phyloP scores from a whole-genome alignment of 1,140 invertebrate genomes.

The Gerris buenoi region DNA sequence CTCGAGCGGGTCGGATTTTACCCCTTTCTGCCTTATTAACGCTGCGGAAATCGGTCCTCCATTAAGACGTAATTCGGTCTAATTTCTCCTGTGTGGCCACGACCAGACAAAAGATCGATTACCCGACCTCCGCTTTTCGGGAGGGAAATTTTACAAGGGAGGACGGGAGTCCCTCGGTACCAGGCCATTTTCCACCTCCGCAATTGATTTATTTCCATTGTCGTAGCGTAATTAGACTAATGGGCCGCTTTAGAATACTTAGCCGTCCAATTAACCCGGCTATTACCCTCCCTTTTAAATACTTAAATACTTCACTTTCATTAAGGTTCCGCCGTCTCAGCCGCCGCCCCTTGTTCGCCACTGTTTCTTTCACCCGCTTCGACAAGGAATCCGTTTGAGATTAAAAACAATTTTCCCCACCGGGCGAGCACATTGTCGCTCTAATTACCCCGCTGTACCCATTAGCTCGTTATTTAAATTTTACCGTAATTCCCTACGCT shows the following conservation, averaged over 20 bases:
- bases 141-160: no score
- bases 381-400: background rate
- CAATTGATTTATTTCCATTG: background rate
- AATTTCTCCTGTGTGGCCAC: no score
- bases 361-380: background rate
- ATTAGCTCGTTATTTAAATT: background rate
- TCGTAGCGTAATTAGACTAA: background rate
- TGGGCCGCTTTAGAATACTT: background rate
- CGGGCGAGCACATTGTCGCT: background rate
- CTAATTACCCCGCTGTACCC: background rate
- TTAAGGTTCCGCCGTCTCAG: background rate
- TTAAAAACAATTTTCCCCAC: background rate
- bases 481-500: background rate
- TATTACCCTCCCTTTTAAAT: background rate
- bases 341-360: background rate
- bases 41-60: background rate
- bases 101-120: no score
- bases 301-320: background rate
- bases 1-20: no score
- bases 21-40: no score
- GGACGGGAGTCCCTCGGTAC: no score
- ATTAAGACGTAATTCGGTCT: no score
- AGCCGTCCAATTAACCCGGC: background rate
- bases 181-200: background rate
- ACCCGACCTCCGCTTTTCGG: no score